phyloP scores from a whole-genome alignment of 2,888 invertebrate species.

The Julus scanicus region DNA sequence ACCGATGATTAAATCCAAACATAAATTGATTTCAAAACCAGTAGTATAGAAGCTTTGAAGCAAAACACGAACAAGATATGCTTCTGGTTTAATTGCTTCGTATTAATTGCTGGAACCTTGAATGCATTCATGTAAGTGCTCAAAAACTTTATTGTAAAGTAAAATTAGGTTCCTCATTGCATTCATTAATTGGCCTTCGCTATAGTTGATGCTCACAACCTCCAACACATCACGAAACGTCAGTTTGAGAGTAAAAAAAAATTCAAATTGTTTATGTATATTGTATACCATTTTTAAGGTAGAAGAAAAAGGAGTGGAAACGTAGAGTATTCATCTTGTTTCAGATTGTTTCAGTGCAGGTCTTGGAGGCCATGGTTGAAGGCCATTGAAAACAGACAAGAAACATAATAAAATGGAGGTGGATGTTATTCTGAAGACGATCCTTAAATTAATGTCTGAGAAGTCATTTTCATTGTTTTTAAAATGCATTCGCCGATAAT shows the following conservation, averaged over 20 bases:
- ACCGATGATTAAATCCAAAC: neutral
- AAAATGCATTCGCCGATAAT: constrained; percentile 32
- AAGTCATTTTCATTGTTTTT: constrained; percentile 43
- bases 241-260: neutral
- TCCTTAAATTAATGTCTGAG: constrained; percentile 43
- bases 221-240: constrained; percentile 34
- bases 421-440: neutral
- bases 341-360: constrained; percentile 23
- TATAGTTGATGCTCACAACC: neutral
- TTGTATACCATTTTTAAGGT: constrained; percentile 16
- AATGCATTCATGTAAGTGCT: neutral
- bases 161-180: constrained; percentile 2
- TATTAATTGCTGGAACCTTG: neutral
- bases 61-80: neutral
- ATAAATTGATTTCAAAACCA: neutral
- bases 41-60: neutral
- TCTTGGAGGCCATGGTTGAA: constrained; percentile 47
- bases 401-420: neutral
- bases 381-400: constrained; percentile 14
- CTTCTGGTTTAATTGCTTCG: neutral
- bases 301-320: constrained; percentile 38
- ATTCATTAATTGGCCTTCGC: constrained; percentile 36
- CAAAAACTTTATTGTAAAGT: constrained; percentile 20
- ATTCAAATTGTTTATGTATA: neutral
- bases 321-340: neutral